These are phyloP conservation scores for Candoia aspera DNA, from an alignment of 2,113 vertebrate genomes.

Conservation along the genomic window DNA sequence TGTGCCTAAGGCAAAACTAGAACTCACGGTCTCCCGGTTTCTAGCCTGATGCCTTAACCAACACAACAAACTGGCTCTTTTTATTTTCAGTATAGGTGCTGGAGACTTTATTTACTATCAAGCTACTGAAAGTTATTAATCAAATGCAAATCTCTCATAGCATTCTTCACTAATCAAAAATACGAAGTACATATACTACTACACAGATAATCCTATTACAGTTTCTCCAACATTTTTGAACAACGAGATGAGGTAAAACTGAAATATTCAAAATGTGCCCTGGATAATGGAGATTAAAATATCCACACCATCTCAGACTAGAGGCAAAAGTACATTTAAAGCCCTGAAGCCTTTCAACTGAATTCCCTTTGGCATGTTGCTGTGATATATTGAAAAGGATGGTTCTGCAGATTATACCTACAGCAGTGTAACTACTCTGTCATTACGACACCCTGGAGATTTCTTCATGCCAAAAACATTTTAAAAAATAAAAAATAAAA, in stretches of 20 bases:
- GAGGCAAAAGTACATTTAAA: conserved; percentile 28
- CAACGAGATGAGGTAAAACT: background rate
- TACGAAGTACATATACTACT: background rate
- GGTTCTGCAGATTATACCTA: fast-evolving
- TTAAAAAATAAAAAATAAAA: background rate
- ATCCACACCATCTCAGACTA: background rate
- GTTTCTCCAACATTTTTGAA: background rate
- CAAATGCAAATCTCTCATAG: background rate
- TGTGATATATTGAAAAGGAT: conserved; percentile 32
- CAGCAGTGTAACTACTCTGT: background rate
- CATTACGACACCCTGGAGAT: background rate
- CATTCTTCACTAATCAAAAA: conserved; percentile 6
- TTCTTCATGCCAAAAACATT: conserved; percentile 28
- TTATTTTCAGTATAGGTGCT: background rate
- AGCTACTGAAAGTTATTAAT: conserved; percentile 1
- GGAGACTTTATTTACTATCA: background rate
- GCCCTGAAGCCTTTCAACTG: conserved; percentile 4
- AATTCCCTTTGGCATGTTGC: conserved; percentile 26
- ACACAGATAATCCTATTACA: background rate
- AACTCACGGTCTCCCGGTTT: background rate
- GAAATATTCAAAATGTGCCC: conserved; percentile 13
- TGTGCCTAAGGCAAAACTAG: background rate
- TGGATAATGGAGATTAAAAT: background rate
- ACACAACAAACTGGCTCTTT: background rate
- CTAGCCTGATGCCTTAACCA: background rate